Evolutionary conservation across 2,113 vertebrate species (phyloP), one percentile per base, ranked within the genome.

Genomic region (Gasterosteus nipponicus): DNA sequence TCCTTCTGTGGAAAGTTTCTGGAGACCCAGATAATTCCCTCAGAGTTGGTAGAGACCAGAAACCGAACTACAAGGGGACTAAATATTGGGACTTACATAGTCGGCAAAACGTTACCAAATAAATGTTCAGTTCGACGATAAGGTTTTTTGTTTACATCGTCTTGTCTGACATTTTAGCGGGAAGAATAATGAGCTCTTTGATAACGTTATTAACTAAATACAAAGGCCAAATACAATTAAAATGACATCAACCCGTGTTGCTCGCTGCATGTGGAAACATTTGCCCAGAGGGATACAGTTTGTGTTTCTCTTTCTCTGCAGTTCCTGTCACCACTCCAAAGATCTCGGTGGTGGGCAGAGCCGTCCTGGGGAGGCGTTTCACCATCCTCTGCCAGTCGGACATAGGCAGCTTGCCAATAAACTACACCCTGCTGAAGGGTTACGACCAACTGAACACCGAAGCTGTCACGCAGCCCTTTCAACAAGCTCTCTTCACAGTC

Each of bases 391-490:
- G 94, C 72, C 31, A 19, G 35, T 94, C 93, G 0, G 75, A 86
- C 2, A 10, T 0, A 0, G 94, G 94, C 65, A 93, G 86, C 64
- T 69, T 90, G 41, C 94, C 94, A 0, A 93, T 95, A 61, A 89
- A n/a, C 33, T 94, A 94, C 92, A 92, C 83, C 7, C 86, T 95
- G 62, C 19, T 44, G 11, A 61, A 6, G 18, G 16, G 53, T 0
- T 0, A 56, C 3, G 0, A 7, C 0, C 0, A 0, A 0, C 0
- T 89, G 18, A 33, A 4, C 39, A 41, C 0, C 1, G 10, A 1
- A 9, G 38, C 0, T 0, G 67, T 91, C 4, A 49, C 10, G 1
- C 0, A 4, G 2, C 16, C 9, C 1, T 0, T 0, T 5, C 4
- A 83, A 9, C 1, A 62, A 3, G 93, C 93, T 6, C 0, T 63